Base-by-base conservation (phyloP, 2,113 vertebrate genomes). In the Pyrgilauda ruficollis region DNA sequence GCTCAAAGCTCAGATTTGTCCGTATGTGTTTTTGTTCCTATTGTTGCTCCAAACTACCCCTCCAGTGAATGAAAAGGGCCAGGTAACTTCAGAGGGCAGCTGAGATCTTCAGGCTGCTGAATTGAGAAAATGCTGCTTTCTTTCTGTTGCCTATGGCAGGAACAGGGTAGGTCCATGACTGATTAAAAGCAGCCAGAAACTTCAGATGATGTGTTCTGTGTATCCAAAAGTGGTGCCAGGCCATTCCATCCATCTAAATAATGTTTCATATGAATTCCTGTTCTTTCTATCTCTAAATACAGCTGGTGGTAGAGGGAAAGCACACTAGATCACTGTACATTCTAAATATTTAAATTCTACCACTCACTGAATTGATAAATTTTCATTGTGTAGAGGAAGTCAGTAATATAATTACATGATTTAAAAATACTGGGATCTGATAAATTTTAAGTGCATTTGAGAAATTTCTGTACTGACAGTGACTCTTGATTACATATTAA, bases 21-120 rank as follows among this genome's bases (percentile, higher is more conserved):
- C 13, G 33, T 18, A 2, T 0, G 3, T 73, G 28, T 2, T 46
- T 82, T 56, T 41, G 6, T 37, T 66, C 23, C 37, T 82, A 0
- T 23, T 72, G 6, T 8, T 63, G 26, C 75, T 95, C 41, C 37
- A 58, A 62, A n/a, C 6, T 76, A 18, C 31, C 6, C 10, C 15
- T 44, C 4, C 9, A 3, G 16, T 35, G 59, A 80, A 35, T 20
- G 12, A 56, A 89, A 85, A 94, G 8, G 15, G 20, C 33, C 22
- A 52, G 22, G 19, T 76, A 41, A 50, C 33, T 83, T 47, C 72
- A 93, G 72, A 91, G 15, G 27, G 9, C 31, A 88, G 12, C 49
- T 53, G 81, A 83, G 44, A 77, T 58, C 31, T 58, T 62, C n/a
- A 46, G 39, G 46, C 13, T 83, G 4, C 23, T 86, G 50, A 77